phyloP scores from a whole-genome alignment of 2,888 invertebrate genomes.

The Epiblema foenella region DNA sequence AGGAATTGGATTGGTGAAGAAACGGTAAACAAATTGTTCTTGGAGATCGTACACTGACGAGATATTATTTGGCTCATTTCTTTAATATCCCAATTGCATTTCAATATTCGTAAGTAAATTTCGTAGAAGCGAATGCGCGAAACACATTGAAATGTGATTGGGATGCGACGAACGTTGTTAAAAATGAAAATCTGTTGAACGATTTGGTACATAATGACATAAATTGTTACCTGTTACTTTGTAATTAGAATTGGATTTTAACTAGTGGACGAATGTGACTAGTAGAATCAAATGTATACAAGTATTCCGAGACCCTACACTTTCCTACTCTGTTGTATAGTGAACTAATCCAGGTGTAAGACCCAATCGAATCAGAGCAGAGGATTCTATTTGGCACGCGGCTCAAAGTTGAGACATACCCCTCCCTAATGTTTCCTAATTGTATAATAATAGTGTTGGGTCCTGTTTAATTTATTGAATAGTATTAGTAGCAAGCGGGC shows the following conservation, averaged over 20 bases:
- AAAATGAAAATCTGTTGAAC: too few species aligned
- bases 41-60: background rate
- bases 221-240: too few species aligned
- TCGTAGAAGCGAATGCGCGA: background rate
- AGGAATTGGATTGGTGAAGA: conserved; percentile 89
- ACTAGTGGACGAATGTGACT: background rate
- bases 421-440: too few species aligned
- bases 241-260: background rate
- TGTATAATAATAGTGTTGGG: background rate
- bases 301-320: too few species aligned
- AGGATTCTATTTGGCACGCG: too few species aligned
- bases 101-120: background rate
- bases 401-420: too few species aligned
- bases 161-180: background rate
- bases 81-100: background rate
- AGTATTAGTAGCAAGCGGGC: background rate
- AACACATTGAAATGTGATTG: background rate
- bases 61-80: background rate
- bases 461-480: background rate
- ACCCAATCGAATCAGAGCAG: too few species aligned
- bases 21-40: conserved; percentile 68
- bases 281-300: too few species aligned
- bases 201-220: background rate
- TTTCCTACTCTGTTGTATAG: too few species aligned
- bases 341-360: too few species aligned